These are phyloP conservation scores for Microcebus jonahi DNA, from an alignment of 2,113 vertebrate genomes.

Conservation along the genomic window DNA sequence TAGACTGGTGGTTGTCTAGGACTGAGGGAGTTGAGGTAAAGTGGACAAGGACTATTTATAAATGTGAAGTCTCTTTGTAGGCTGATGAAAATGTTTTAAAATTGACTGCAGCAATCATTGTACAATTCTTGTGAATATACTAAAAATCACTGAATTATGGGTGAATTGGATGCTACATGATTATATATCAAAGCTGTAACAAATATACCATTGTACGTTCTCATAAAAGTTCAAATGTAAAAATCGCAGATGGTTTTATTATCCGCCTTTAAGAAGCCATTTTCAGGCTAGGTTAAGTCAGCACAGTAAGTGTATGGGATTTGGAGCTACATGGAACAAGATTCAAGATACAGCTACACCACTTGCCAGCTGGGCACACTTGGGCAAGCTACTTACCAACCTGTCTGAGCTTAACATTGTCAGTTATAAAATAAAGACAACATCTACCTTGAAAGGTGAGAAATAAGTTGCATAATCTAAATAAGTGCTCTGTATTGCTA, in stretches of 20 bases:
- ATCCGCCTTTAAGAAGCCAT: background rate
- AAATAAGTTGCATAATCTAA: background rate
- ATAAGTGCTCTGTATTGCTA: background rate
- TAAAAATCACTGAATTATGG: background rate
- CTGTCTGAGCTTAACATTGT: background rate
- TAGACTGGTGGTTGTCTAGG: background rate
- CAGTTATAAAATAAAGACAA: background rate
- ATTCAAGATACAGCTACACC: background rate
- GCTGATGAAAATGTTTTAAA: constrained; percentile 35
- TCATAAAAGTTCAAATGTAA: constrained; percentile 24
- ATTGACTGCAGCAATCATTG: background rate
- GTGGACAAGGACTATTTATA: background rate
- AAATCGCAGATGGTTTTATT: constrained; percentile 15
- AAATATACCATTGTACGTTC: background rate
- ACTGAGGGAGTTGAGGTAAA: background rate
- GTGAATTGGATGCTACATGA: background rate
- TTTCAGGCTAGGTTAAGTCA: background rate
- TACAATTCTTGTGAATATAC: background rate
- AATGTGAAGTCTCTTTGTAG: background rate
- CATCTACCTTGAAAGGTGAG: background rate
- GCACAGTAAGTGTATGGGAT: background rate
- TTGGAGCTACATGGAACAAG: background rate
- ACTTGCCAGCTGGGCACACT: background rate
- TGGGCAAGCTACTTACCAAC: background rate
- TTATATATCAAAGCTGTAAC: constrained; percentile 35